phyloP scores from a whole-genome alignment of 2,797 vertebrate genomes.

The Phoebastria nigripes region DNA sequence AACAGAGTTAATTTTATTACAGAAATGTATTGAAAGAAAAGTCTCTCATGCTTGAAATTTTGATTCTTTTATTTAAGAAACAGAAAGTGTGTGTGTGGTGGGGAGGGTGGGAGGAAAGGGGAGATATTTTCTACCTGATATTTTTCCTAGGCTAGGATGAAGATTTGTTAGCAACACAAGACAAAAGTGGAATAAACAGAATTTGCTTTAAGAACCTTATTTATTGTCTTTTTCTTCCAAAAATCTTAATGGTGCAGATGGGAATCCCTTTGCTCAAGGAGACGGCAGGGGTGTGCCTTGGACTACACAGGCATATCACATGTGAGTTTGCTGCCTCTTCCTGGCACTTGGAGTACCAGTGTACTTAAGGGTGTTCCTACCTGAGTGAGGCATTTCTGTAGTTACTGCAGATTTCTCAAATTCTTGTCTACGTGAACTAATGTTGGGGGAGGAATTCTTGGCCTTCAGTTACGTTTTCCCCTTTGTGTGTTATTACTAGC shows the following conservation, averaged over 20 bases:
- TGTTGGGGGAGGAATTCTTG: neutral
- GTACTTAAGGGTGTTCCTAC: neutral
- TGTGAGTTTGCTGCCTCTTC: neutral
- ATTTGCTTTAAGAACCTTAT: conserved; percentile 36
- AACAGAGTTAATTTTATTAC: conserved; percentile 56
- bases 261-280: neutral
- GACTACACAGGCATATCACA: neutral
- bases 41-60: conserved; percentile 37
- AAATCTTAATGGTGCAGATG: neutral
- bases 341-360: neutral
- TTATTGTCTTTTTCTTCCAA: neutral
- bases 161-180: conserved; percentile 13
- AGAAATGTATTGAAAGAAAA: conserved; percentile 29
- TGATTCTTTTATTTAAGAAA: conserved; percentile 35
- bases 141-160: conserved; percentile 37
- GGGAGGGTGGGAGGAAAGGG: neutral
- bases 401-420: neutral
- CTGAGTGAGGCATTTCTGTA: neutral
- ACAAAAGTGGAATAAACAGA: conserved; percentile 53
- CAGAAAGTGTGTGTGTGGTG: neutral
- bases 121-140: conserved; percentile 47
- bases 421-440: neutral
- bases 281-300: neutral
- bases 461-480: neutral
- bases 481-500: neutral